phyloP scores from a whole-genome alignment of 1,140 invertebrate genomes.

The Ridgeia piscesae region DNA sequence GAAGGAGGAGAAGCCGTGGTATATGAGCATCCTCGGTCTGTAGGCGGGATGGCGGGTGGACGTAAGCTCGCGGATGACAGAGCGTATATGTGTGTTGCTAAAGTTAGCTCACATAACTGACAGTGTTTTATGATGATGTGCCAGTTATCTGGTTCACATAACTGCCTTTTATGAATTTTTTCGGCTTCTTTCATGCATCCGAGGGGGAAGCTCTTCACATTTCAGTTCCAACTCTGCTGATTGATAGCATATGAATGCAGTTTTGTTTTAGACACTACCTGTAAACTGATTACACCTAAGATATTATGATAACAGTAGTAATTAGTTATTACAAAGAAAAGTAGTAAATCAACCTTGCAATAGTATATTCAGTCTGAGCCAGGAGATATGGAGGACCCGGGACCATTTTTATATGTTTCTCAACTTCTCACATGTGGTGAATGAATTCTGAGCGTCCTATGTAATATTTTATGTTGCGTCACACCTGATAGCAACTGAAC shows the following conservation, averaged over 20 bases:
- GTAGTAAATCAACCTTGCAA: too few relatives aligned
- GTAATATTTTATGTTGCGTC: too few relatives aligned
- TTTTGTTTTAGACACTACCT: background rate
- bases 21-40: constrained; percentile 20
- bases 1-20: constrained; percentile 21
- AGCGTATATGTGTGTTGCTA: background rate
- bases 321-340: too few relatives aligned
- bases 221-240: background rate
- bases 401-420: too few relatives aligned
- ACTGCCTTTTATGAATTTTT: too few relatives aligned
- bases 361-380: too few relatives aligned
- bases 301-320: background rate
- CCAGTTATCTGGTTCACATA: background rate
- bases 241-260: background rate
- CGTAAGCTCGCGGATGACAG: background rate
- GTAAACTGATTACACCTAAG: background rate
- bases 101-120: background rate
- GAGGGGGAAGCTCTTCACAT: background rate
- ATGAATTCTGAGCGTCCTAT: too few relatives aligned
- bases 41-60: background rate
- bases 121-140: background rate
- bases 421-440: too few relatives aligned
- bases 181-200: background rate
- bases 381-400: too few relatives aligned
- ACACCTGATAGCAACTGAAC: too few relatives aligned